phyloP scores from a whole-genome alignment of 2,888 invertebrate genomes.

The Panzeria rudis region DNA sequence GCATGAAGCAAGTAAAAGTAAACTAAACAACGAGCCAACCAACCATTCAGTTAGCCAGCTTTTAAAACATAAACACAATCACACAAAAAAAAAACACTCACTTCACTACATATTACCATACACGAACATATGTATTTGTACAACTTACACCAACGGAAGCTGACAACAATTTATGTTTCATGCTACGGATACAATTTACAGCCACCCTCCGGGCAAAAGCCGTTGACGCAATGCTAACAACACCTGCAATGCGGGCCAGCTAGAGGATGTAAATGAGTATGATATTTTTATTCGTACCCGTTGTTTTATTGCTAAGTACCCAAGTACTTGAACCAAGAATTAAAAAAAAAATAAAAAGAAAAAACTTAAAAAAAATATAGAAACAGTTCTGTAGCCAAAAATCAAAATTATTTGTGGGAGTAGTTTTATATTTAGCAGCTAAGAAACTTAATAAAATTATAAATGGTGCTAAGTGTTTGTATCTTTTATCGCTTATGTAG shows the following conservation, averaged over 20 bases:
- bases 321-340: slow-evolving; percentile 57
- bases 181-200: slow-evolving; percentile 82
- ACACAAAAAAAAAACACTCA: not conserved
- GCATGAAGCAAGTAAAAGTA: slow-evolving; percentile 36
- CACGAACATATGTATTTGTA: slow-evolving; percentile 11
- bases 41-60: slow-evolving; percentile 46
- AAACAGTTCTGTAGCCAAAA: slow-evolving; percentile 19
- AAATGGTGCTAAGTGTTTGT: not conserved
- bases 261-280: slow-evolving; percentile 67
- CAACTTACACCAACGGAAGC: slow-evolving; percentile 76
- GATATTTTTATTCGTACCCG: slow-evolving; percentile 54
- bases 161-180: slow-evolving; percentile 81
- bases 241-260: slow-evolving; percentile 70
- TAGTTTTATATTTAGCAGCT: slow-evolving; percentile 21
- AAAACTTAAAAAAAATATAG: not conserved
- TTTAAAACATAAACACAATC: slow-evolving; percentile 15
- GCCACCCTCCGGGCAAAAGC: slow-evolving; percentile 74
- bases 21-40: slow-evolving; percentile 51
- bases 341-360: slow-evolving; percentile 22
- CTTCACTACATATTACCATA: not conserved
- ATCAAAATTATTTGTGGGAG: slow-evolving; percentile 11
- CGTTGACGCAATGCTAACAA: slow-evolving; percentile 71
- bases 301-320: slow-evolving; percentile 59
- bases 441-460: not conserved
- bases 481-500: too few relatives aligned